These are phyloP conservation scores for Aurelia aurita DNA, from an alignment of 30 jellyfish, hydroid and myxozoan genomes.

Conservation along the genomic window DNA sequence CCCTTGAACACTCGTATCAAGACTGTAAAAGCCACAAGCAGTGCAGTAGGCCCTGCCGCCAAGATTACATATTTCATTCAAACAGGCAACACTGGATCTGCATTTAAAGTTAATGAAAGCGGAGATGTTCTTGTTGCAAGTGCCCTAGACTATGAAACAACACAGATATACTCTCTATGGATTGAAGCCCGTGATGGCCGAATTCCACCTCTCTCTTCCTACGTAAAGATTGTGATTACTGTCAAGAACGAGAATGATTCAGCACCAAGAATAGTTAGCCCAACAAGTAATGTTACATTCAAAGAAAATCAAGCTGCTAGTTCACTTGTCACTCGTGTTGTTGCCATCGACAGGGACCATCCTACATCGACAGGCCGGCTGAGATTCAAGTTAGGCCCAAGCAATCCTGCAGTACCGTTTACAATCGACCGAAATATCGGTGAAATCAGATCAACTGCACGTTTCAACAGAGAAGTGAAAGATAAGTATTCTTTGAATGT, in stretches of 20 bases:
- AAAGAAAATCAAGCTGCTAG: conserved; percentile 58
- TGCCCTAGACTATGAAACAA: conserved; percentile 70
- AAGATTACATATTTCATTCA: conserved; percentile 36
- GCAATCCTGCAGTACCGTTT: conserved; percentile 47
- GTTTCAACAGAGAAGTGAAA: conserved; percentile 73
- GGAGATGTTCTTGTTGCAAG: conserved; percentile 34
- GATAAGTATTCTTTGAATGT: conserved; percentile 22
- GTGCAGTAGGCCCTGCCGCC: conserved; percentile 72
- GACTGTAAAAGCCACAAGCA: conserved; percentile 75
- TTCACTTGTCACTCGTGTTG: conserved; percentile 45
- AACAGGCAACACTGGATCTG: conserved; percentile 43
- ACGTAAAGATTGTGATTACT: conserved; percentile 41
- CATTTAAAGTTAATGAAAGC: conserved; percentile 25
- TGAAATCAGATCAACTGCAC: conserved; percentile 36
- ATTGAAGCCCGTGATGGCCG: conserved; percentile 82
- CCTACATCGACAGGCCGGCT: conserved; percentile 42
- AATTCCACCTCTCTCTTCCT: conserved; percentile 79
- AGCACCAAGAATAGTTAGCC: conserved; percentile 60
- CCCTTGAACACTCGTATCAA: conserved; percentile 58
- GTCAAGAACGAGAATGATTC: conserved; percentile 73
- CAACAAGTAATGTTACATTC: conserved; percentile 29
- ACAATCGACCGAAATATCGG: conserved; percentile 61
- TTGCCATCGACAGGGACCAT: conserved; percentile 64
- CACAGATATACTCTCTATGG: conserved; percentile 60
- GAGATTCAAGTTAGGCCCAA: conserved; percentile 30